phyloP scores from a whole-genome alignment of 2,113 vertebrate genomes.

The Phrynosoma blainvillii region DNA sequence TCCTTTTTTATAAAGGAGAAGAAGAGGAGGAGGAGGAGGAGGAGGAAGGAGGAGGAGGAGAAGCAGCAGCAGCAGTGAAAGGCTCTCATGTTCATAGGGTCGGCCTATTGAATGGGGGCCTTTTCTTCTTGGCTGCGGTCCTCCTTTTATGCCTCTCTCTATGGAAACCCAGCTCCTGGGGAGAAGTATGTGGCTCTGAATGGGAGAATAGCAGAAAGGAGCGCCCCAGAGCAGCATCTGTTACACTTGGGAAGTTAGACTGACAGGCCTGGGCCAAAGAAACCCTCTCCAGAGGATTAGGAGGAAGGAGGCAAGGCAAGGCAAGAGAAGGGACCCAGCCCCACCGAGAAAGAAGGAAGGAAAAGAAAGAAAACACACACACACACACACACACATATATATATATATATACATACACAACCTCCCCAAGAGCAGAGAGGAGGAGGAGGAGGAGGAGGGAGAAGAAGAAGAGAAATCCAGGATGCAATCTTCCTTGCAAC shows the following conservation, averaged over 20 bases:
- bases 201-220: constrained; percentile 94
- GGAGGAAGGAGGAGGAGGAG: not conserved
- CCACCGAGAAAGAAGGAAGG: not conserved
- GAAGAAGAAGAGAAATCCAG: no score
- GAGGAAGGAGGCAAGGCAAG: constrained; percentile 57
- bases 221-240: constrained; percentile 96
- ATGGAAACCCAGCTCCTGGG: constrained; percentile 98
- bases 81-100: constrained; percentile 85
- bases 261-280: constrained; percentile 87
- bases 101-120: constrained; percentile 91
- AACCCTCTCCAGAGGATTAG: constrained; percentile 82
- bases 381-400: no score
- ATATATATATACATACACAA: no score
- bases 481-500: no score
- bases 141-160: constrained; percentile 97
- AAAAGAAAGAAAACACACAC: no score
- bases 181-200: constrained; percentile 94
- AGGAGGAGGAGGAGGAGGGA: no score
- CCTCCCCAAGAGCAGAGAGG: no score
- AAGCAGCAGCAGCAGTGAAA: no score
- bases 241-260: constrained; percentile 99
- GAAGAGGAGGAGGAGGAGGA: no score
- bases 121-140: constrained; percentile 91
- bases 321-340: not conserved
- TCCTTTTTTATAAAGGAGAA: constrained; percentile 48